phyloP scores from a whole-genome alignment of 2,888 invertebrate species.

The Ophion ellenae region DNA sequence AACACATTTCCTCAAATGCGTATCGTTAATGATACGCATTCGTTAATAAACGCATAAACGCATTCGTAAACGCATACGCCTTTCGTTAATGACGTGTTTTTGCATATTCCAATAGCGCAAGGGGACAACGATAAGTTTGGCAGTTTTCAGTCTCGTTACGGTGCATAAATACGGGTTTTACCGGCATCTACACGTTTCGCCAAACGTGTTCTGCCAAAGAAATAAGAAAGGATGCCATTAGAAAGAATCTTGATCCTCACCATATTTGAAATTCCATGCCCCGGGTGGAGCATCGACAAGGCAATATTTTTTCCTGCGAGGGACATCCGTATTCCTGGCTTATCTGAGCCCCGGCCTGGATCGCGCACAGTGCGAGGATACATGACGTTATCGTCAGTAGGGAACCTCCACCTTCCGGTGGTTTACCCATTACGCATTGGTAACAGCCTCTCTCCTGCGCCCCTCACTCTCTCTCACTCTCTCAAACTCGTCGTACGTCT shows the following conservation, averaged over 20 bases:
- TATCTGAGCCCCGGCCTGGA: slow-evolving; percentile 71
- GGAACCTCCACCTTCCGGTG: slow-evolving; percentile 78
- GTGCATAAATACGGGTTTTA: neutral
- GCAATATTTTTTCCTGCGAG: slow-evolving; percentile 90
- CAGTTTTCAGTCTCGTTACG: neutral
- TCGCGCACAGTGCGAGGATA: slow-evolving; percentile 67
- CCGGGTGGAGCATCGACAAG: slow-evolving; percentile 92
- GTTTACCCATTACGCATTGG: slow-evolving; percentile 81
- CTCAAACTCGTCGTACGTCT: neutral
- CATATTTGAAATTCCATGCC: slow-evolving; percentile 94
- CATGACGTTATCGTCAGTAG: slow-evolving; percentile 66
- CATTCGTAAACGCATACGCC: too few relatives aligned
- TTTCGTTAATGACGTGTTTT: neutral
- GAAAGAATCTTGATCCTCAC: slow-evolving; percentile 83
- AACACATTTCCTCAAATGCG: neutral
- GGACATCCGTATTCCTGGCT: slow-evolving; percentile 87
- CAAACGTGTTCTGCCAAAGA: neutral
- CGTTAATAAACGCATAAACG: too few relatives aligned
- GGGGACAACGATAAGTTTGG: neutral
- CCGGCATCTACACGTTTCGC: neutral
- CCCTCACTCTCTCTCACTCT: neutral
- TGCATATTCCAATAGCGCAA: neutral
- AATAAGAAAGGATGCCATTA: neutral
- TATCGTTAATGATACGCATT: neutral
- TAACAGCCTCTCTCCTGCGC: slow-evolving; percentile 62